Percentiles rank a stretch among this genome's conserved stretches.
phyloP scores from a whole-genome alignment of 2,113 vertebrate species.

The Calyptomena viridis region DNA sequence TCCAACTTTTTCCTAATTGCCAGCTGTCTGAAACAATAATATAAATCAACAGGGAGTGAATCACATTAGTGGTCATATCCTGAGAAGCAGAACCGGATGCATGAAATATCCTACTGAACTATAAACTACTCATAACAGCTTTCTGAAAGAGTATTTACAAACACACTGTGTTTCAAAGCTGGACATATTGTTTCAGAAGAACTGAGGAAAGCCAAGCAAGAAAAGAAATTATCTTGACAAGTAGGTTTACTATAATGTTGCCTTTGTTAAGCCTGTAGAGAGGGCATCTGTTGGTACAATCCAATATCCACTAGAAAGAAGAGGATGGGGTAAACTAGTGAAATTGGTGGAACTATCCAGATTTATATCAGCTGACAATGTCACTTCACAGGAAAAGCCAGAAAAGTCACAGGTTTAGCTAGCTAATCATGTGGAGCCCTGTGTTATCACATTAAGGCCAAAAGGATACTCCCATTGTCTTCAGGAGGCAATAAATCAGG shows the following conservation, averaged over 20 bases:
- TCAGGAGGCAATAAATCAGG: background rate
- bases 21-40: background rate
- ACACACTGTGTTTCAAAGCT: background rate
- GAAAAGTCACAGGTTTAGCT: background rate
- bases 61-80: background rate
- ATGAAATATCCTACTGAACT: background rate
- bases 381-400: background rate
- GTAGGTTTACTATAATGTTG: background rate
- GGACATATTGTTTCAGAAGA: background rate
- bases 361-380: background rate
- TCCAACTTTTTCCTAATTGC: background rate
- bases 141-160: constrained; percentile 9
- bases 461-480: background rate
- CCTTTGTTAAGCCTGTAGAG: background rate
- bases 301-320: background rate
- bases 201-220: background rate
- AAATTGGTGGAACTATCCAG: background rate
- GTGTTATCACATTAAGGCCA: background rate
- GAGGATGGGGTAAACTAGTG: background rate
- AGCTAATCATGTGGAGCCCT: background rate
- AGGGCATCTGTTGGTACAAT: background rate
- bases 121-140: background rate
- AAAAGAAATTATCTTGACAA: background rate
- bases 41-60: background rate
- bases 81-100: background rate